phyloP scores from a whole-genome alignment of 2,888 invertebrate species.

The Amitus sp. region DNA sequence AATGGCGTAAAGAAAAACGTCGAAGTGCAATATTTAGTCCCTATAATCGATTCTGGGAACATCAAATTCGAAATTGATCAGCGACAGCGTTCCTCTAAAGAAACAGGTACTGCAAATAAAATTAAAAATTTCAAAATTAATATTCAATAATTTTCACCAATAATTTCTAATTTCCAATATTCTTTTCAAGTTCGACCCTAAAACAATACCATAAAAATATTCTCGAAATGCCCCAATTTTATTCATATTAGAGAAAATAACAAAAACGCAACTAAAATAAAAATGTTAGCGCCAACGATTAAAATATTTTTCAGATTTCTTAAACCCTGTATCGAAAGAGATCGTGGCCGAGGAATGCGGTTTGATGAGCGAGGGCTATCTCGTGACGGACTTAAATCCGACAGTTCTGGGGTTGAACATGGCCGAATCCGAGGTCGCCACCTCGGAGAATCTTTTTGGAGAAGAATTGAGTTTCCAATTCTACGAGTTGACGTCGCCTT shows the following conservation, averaged over 20 bases:
- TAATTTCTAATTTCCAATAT: no score
- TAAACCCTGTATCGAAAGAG: constrained; percentile 78
- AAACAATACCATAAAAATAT: no score
- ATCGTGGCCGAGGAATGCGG: constrained; percentile 83
- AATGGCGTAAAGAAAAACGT: constrained; percentile 71
- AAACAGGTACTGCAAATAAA: no score
- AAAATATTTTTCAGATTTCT: constrained; percentile 66
- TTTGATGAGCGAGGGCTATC: constrained; percentile 70
- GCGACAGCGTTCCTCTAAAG: constrained; percentile 50
- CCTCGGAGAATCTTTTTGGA: constrained; percentile 67
- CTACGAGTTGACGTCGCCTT: constrained; percentile 66
- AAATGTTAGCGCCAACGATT: not conserved
- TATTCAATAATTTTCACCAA: no score
- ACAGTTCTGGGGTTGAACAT: constrained; percentile 67
- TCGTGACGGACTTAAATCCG: constrained; percentile 70
- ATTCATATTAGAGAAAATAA: no score
- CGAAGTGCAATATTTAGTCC: constrained; percentile 70
- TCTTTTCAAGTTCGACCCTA: no score
- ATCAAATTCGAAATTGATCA: constrained; percentile 31
- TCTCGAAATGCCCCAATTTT: no score
- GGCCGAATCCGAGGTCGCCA: constrained; percentile 67
- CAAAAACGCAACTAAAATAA: no score
- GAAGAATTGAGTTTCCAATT: constrained; percentile 68
- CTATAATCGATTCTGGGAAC: constrained; percentile 53
- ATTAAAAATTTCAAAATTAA: no score